A percentile compares a stretch with the other conserved stretches of the same genome.
Evolutionary conservation across 2,888 invertebrate species (phyloP).

Genomic region (Hoplodrina ambigua): DNA sequence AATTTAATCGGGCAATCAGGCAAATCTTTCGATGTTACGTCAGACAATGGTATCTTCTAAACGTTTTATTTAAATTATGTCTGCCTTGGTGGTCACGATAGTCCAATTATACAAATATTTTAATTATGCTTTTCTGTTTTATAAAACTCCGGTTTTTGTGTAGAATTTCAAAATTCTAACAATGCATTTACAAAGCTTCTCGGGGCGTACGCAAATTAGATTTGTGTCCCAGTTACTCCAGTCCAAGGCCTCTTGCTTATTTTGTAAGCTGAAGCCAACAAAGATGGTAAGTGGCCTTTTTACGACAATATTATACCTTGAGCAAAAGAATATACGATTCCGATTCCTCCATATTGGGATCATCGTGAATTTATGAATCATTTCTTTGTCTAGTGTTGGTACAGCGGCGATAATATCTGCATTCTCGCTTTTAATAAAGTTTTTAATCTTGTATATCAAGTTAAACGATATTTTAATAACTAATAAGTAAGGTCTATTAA

Average conservation of each 20-base stretch:
- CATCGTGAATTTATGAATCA: conserved; percentile 7
- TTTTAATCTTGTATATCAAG: conserved; percentile 25
- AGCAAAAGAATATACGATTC: conserved; percentile 16
- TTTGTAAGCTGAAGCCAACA: conserved; percentile 65
- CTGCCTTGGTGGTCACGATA: conserved; percentile 34
- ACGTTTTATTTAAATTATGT: conserved; percentile 42
- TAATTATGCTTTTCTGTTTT: conserved; percentile 31
- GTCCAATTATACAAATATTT: conserved; percentile 24
- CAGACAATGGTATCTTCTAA: conserved; percentile 28
- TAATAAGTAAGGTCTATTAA: conserved; percentile 22
- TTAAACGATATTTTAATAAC: conserved; percentile 13
- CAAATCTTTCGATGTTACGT: conserved; percentile 67
- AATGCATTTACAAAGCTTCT: conserved; percentile 70
- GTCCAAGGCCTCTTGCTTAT: conserved; percentile 77
- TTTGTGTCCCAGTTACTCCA: conserved; percentile 74
- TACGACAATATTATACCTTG: conserved; percentile 30
- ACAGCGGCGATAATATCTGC: conserved; percentile 3
- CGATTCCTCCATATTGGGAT: conserved; percentile 6
- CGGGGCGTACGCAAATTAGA: conserved; percentile 75
- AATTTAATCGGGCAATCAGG: conserved; percentile 65
- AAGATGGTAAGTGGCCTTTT: conserved; percentile 48
- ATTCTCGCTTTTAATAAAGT: conserved; percentile 13
- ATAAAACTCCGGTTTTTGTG: conserved; percentile 40
- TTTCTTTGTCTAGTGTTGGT: conserved; percentile 13
- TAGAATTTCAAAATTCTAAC: conserved; percentile 50